A percentile compares a stretch with the other conserved stretches of the same genome.
Evolutionary conservation across 2,888 invertebrate species (phyloP).

Genomic region (Tineola bisselliella): DNA sequence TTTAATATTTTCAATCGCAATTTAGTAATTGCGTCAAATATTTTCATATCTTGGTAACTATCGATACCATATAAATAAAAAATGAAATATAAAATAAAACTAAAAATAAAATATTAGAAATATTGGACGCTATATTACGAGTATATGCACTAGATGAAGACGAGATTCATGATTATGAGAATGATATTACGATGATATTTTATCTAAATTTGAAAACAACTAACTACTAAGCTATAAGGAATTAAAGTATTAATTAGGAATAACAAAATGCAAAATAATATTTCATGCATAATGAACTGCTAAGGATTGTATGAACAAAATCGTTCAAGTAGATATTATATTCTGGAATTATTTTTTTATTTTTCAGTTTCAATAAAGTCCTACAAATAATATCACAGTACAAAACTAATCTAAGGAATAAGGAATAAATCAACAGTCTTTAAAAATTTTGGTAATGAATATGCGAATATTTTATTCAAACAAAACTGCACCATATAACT

Average conservation of each 20-base stretch:
- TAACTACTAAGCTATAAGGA: neutral
- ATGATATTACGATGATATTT: neutral
- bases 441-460: conserved; percentile 3
- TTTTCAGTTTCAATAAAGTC: conserved; percentile 17
- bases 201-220: neutral
- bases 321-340: too few relatives aligned
- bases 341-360: neutral
- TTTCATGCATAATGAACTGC: neutral
- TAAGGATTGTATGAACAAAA: neutral
- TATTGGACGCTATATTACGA: neutral
- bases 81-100: too few relatives aligned
- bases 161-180: neutral
- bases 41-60: neutral
- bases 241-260: neutral
- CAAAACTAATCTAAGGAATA: conserved; percentile 25
- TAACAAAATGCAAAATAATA: neutral
- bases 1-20: neutral
- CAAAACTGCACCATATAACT: neutral
- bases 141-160: neutral
- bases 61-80: too few relatives aligned
- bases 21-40: neutral
- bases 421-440: neutral
- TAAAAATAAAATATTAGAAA: neutral
- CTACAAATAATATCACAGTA: conserved; percentile 61
- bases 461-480: neutral